phyloP scores from a whole-genome alignment of 2,888 invertebrate species.

The Endomychus coccineus region DNA sequence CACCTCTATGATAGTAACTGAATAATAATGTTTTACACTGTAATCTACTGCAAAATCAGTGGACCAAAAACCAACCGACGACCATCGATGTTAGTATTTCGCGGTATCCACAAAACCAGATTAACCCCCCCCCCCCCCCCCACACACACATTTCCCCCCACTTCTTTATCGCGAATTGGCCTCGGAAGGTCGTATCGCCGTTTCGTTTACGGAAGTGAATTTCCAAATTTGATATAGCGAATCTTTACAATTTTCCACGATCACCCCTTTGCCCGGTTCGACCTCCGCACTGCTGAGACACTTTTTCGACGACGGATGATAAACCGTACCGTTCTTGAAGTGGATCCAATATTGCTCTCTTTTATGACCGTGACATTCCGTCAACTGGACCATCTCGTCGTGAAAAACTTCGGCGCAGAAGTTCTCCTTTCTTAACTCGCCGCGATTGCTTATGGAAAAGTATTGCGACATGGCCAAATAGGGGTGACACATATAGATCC shows the following conservation, averaged over 20 bases:
- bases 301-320: conserved; percentile 35
- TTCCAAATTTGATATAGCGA: conserved; percentile 37
- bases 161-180: no score
- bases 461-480: conserved; percentile 63
- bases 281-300: conserved; percentile 40
- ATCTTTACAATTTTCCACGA: conserved; percentile 33
- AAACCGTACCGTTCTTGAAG: conserved; percentile 36
- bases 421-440: conserved; percentile 70
- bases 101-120: no score
- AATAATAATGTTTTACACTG: no score
- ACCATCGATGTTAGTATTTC: no score
- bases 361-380: conserved; percentile 44
- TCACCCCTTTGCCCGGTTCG: conserved; percentile 35
- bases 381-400: conserved; percentile 45
- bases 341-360: conserved; percentile 41
- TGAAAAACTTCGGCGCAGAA: conserved; percentile 61
- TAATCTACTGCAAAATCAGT: no score
- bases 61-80: no score
- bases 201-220: conserved; percentile 36
- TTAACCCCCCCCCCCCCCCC: no score
- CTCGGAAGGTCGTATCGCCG: no score
- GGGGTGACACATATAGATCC: conserved; percentile 68
- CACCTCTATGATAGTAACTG: no score
- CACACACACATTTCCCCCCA: no score
- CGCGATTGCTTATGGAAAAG: conserved; percentile 61